Conservation (phyloP, 1,140 invertebrate genomes). For the Telenomus remus region DNA sequence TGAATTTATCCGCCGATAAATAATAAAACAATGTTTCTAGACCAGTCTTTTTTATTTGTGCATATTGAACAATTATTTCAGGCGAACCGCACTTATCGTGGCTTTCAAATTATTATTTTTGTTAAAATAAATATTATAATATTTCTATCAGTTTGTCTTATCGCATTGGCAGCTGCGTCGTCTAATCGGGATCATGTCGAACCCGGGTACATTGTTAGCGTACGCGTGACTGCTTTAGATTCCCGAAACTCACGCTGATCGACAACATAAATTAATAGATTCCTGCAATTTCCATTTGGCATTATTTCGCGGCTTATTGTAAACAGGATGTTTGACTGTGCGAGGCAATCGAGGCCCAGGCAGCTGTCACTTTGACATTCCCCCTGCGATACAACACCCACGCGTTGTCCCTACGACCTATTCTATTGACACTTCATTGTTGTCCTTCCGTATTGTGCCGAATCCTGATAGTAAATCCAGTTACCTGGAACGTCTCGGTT, state of each 20-base stretch:
- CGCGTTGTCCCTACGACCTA: conserved; percentile 51
- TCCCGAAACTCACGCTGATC: conserved; percentile 20
- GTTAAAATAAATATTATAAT: conserved; percentile 36
- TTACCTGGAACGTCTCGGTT: conserved; percentile 54
- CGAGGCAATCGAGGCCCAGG: conserved; percentile 56
- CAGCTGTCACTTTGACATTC: conserved; percentile 64
- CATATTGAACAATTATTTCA: too few species aligned
- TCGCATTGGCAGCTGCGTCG: conserved; percentile 25
- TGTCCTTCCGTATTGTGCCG: conserved; percentile 36
- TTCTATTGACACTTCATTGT: conserved; percentile 59
- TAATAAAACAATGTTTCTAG: background rate
- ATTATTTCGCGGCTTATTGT: conserved; percentile 52
- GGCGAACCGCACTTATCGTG: too few species aligned
- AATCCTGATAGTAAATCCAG: conserved; percentile 54
- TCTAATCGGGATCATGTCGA: conserved; percentile 12
- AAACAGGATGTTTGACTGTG: conserved; percentile 54
- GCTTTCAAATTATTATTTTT: too few species aligned
- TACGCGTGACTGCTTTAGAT: conserved; percentile 21
- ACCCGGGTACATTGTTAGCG: conserved; percentile 20
- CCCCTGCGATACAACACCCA: conserved; percentile 59
- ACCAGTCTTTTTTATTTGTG: background rate
- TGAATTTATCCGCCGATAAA: conserved; percentile 4
- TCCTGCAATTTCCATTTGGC: conserved; percentile 42
- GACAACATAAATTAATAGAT: conserved; percentile 51
- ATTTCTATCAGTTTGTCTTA: conserved; percentile 15